A percentile compares a stretch with the other conserved stretches of the same genome.
Evolutionary conservation across 2,797 vertebrate genomes (phyloP).

Genomic region (Perodicticus potto): DNA sequence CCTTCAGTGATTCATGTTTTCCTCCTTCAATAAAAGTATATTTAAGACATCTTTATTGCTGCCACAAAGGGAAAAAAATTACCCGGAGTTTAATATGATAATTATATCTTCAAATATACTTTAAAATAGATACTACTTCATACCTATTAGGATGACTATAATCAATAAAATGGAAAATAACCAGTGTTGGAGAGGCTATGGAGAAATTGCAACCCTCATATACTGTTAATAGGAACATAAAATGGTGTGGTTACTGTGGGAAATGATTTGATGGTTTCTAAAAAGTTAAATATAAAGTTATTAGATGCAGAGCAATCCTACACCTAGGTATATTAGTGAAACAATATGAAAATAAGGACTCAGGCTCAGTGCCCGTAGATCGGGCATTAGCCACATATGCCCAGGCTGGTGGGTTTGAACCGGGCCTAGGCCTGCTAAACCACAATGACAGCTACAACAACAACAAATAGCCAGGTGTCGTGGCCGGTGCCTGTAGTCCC

Average conservation of each 20-base stretch:
- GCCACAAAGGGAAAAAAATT: background rate
- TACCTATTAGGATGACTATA: background rate
- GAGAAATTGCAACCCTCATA: background rate
- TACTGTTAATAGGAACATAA: background rate
- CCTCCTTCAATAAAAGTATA: background rate
- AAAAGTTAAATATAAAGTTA: background rate
- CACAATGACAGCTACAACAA: too few species aligned
- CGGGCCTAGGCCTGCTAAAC: too few species aligned
- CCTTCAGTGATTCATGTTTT: background rate
- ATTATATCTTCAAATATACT: constrained; percentile 6
- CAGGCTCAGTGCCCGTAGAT: background rate
- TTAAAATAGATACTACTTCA: background rate
- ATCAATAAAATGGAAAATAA: background rate
- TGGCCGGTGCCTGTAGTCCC: too few species aligned
- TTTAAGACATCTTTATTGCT: background rate
- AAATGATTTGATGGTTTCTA: background rate
- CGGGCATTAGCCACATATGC: too few species aligned
- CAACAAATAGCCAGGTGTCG: too few species aligned
- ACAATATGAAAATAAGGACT: background rate
- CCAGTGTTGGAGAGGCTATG: background rate
- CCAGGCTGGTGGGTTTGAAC: too few species aligned
- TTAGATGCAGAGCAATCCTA: background rate
- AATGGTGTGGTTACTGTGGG: background rate
- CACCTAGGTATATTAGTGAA: background rate
- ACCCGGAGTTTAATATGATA: background rate